Percentiles rank a stretch among this genome's conserved stretches.
phyloP scores from a whole-genome alignment of 2,113 vertebrate species.

The Nycticorax nycticorax region DNA sequence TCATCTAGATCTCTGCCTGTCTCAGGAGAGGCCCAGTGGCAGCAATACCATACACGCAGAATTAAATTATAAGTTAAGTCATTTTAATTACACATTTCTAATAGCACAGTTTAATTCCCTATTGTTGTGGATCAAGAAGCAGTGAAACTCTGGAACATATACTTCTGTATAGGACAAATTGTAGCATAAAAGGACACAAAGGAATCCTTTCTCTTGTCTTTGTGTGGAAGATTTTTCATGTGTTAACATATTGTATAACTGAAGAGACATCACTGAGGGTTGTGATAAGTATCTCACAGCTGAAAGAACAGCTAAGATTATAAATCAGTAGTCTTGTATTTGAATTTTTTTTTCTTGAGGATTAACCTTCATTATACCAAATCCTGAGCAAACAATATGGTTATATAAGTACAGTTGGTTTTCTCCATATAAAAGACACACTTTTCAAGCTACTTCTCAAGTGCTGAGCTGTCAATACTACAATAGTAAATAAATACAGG shows the following conservation, averaged over 20 bases:
- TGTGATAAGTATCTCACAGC: background rate
- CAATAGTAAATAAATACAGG: background rate
- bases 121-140: background rate
- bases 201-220: background rate
- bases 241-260: background rate
- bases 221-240: background rate
- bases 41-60: background rate
- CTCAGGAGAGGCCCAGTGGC: background rate
- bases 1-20: background rate
- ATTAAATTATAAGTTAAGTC: background rate
- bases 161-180: background rate
- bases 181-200: background rate
- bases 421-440: background rate
- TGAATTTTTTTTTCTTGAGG: background rate
- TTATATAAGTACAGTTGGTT: background rate
- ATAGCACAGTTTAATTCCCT: background rate
- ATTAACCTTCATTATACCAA: background rate
- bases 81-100: background rate
- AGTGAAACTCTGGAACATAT: background rate
- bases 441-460: background rate
- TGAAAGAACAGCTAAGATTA: background rate
- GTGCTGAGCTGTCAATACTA: background rate
- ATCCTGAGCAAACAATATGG: background rate
- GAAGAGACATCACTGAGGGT: background rate
- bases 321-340: background rate